A percentile compares a stretch with the other conserved stretches of the same genome.
These are phyloP conservation scores for Heliothis peltigera DNA, from an alignment of 2,888 invertebrate species.

Conservation along the genomic window DNA sequence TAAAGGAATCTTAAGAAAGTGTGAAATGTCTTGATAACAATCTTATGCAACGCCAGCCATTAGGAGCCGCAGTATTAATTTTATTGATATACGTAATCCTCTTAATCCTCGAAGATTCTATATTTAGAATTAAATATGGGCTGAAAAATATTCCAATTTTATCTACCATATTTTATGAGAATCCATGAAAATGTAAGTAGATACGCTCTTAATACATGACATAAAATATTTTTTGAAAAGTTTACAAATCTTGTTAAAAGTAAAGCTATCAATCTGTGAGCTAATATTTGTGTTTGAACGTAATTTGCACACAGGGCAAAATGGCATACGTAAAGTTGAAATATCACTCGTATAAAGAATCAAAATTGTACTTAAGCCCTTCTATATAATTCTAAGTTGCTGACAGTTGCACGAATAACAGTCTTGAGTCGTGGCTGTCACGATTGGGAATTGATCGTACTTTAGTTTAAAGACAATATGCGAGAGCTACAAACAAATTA, in stretches of 20 bases:
- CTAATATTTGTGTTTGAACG: no score
- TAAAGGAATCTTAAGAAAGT: constrained; percentile 55
- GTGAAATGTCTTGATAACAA: constrained; percentile 49
- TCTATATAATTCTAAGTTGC: no score
- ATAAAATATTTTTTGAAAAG: no score
- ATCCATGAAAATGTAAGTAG: neutral
- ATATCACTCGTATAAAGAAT: no score
- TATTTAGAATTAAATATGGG: constrained; percentile 28
- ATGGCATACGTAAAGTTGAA: no score
- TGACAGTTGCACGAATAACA: no score
- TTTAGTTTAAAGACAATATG: neutral
- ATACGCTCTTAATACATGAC: neutral
- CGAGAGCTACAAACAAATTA: neutral
- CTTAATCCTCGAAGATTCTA: constrained; percentile 33
- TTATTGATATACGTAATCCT: constrained; percentile 36
- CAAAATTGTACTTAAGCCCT: no score
- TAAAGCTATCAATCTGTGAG: no score
- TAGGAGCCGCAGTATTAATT: constrained; percentile 34
- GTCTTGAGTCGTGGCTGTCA: neutral
- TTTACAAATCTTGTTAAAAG: no score
- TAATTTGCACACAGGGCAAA: no score
- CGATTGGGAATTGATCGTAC: neutral
- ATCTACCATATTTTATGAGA: neutral
- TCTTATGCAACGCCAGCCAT: constrained; percentile 36
- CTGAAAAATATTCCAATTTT: constrained; percentile 30